Evolutionary conservation across 2,888 invertebrate genomes (phyloP).

Genomic region (Trichogramma evanescens): DNA sequence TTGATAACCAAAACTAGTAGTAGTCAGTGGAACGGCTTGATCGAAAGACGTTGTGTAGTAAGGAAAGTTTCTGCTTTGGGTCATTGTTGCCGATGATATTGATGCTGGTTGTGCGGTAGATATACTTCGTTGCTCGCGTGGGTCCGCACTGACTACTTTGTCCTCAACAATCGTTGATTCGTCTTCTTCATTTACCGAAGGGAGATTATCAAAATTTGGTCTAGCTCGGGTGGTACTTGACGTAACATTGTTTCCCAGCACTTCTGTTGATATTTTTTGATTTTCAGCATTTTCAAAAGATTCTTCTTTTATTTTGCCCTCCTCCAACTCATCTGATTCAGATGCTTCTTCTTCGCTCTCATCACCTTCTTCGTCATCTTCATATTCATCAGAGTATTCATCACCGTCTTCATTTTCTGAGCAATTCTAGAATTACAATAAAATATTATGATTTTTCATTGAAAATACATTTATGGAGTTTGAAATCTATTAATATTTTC

Average conservation of each 20-base stretch:
- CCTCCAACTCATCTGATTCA: conserved; percentile 24
- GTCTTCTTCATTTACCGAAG: conserved; percentile 68
- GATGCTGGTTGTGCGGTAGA: background rate
- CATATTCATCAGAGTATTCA: conserved; percentile 11
- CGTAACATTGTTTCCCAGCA: background rate
- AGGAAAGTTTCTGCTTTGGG: background rate
- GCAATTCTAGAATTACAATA: conserved; percentile 17
- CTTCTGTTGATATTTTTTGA: conserved; percentile 37
- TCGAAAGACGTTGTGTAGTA: conserved; percentile 13
- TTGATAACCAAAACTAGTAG: conserved; percentile 30
- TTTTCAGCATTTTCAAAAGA: conserved; percentile 42
- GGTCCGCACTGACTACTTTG: conserved; percentile 23
- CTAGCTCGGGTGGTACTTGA: conserved; percentile 32
- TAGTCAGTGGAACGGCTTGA: conserved; percentile 17
- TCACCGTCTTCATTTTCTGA: conserved; percentile 21
- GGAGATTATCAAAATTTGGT: conserved; percentile 63
- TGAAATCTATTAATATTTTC: background rate
- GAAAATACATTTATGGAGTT: background rate
- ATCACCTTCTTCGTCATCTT: conserved; percentile 30
- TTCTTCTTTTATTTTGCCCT: conserved; percentile 29
- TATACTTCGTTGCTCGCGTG: background rate
- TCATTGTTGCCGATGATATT: background rate
- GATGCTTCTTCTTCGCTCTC: conserved; percentile 33
- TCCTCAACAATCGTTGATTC: conserved; percentile 34
- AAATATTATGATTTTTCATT: background rate